Conservation (phyloP, 2,113 vertebrate genomes). For the Aythya baeri region DNA sequence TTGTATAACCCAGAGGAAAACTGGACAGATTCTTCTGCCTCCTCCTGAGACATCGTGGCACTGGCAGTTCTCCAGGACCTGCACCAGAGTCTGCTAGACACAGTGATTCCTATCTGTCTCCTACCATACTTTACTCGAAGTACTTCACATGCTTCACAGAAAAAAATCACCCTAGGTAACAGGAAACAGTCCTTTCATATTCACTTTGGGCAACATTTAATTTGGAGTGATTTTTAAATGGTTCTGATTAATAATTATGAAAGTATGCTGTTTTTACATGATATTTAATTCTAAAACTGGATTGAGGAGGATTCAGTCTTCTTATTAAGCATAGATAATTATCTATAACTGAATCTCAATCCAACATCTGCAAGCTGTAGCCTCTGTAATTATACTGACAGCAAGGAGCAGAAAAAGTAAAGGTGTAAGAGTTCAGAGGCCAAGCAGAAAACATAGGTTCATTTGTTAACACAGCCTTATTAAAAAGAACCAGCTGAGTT, state of each 20-base stretch:
- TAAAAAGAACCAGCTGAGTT: not conserved
- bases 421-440: not conserved
- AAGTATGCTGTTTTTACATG: not conserved
- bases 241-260: not conserved
- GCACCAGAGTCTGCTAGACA: not conserved
- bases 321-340: not conserved
- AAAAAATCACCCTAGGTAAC: not conserved
- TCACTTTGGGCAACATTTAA: not conserved
- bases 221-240: not conserved
- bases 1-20: not conserved
- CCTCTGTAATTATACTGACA: not conserved
- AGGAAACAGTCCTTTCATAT: too few species aligned
- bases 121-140: not conserved
- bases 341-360: not conserved
- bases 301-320: not conserved
- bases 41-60: not conserved
- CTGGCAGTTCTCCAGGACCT: not conserved
- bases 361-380: not conserved
- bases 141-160: not conserved
- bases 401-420: not conserved
- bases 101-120: not conserved
- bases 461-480: not conserved
- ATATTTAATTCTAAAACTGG: not conserved
- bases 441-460: not conserved
- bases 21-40: not conserved